phyloP scores from a whole-genome alignment of 2,888 invertebrate genomes.

The Antheraea assamensis region DNA sequence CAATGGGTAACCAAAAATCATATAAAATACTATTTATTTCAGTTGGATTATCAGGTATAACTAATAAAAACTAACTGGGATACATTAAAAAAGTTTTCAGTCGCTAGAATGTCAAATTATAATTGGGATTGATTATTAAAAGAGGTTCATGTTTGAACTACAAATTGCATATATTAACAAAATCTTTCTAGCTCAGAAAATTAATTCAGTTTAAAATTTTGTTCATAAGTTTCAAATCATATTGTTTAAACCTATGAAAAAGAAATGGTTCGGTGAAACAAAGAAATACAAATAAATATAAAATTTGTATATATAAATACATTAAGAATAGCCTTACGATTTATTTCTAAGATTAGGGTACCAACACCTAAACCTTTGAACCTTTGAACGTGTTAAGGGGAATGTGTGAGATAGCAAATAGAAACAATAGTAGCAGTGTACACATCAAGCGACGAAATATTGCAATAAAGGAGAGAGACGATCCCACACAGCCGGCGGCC shows the following conservation, averaged over 20 bases:
- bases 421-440: slow-evolving; percentile 43
- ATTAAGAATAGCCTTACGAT: background rate
- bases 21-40: no score
- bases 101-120: no score
- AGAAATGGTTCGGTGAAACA: background rate
- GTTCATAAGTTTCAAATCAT: no score
- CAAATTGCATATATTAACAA: no score
- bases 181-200: no score
- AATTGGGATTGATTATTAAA: no score
- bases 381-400: background rate
- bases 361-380: background rate
- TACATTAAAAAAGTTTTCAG: no score
- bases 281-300: background rate
- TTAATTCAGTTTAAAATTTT: no score
- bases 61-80: no score
- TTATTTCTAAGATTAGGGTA: background rate
- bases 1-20: no score
- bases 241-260: background rate
- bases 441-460: slow-evolving; percentile 60
- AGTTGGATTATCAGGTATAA: no score
- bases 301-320: background rate
- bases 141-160: no score
- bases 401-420: slow-evolving; percentile 16
- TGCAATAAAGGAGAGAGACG: slow-evolving; percentile 72
- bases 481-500: slow-evolving; percentile 75